These are phyloP conservation scores for Alligator sinensis DNA, from an alignment of 2,113 vertebrate species.

Conservation along the genomic window DNA sequence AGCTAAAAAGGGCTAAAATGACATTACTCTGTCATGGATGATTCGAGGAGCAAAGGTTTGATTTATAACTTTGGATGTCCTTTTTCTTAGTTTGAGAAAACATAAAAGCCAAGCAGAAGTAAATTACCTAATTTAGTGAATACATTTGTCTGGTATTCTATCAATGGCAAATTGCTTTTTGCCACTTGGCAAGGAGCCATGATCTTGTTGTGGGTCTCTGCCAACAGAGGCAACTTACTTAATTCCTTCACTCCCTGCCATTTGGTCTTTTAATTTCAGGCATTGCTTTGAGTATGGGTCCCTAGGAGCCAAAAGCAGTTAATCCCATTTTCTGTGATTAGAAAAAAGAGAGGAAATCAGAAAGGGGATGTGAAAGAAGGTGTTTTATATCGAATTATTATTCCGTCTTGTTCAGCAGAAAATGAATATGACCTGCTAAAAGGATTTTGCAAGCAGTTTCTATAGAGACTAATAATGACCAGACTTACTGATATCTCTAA, in stretches of 20 bases:
- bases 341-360: constrained; percentile 75
- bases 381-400: constrained; percentile 76
- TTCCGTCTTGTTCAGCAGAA: constrained; percentile 77
- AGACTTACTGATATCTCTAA: constrained; percentile 59
- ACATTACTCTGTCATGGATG: constrained; percentile 63
- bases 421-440: constrained; percentile 73
- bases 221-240: constrained; percentile 57
- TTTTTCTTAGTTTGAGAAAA: constrained; percentile 74
- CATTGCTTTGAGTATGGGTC: constrained; percentile 51
- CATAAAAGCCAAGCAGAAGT: constrained; percentile 73
- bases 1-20: constrained; percentile 75
- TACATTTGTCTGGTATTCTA: constrained; percentile 80
- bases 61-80: constrained; percentile 75
- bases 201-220: constrained; percentile 52
- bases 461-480: constrained; percentile 67
- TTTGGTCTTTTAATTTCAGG: constrained; percentile 78
- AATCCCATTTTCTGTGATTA: constrained; percentile 75
- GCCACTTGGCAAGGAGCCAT: constrained; percentile 75
- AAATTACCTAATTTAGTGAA: constrained; percentile 80
- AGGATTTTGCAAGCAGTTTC: constrained; percentile 71
- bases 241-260: constrained; percentile 68
- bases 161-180: constrained; percentile 79
- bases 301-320: constrained; percentile 67
- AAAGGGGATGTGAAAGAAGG: constrained; percentile 64
- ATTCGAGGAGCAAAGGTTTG: constrained; percentile 65